phyloP scores from a whole-genome alignment of 2,797 vertebrate species.

The Pseudochaenichthys georgianus region DNA sequence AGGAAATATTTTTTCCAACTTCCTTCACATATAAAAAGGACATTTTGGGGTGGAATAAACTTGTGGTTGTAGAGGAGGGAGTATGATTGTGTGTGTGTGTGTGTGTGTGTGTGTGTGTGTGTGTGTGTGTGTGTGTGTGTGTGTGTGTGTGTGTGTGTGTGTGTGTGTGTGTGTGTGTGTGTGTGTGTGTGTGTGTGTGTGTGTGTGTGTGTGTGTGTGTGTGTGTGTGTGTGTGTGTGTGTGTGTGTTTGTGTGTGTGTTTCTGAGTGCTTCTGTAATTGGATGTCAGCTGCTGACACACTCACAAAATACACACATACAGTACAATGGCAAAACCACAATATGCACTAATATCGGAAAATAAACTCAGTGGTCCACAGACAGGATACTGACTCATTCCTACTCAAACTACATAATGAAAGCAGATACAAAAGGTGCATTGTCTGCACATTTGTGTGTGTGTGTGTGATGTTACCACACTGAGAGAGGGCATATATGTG shows the following conservation, averaged over 20 bases:
- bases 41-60: slow-evolving; percentile 42
- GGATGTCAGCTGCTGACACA: slow-evolving; percentile 18
- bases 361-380: slow-evolving; percentile 53
- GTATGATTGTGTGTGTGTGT: slow-evolving; percentile 2
- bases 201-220: slow-evolving; percentile 2
- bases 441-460: slow-evolving; percentile 42
- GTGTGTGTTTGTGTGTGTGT: too few relatives aligned
- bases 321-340: slow-evolving; percentile 21
- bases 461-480: slow-evolving; percentile 19
- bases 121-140: too few relatives aligned
- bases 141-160: too few relatives aligned
- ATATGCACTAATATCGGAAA: slow-evolving; percentile 47
- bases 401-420: slow-evolving; percentile 44
- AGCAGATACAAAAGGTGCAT: slow-evolving; percentile 54
- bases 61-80: background rate
- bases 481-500: background rate
- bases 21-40: slow-evolving; percentile 50
- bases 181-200: background rate
- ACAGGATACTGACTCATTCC: slow-evolving; percentile 70
- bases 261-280: slow-evolving; percentile 8
- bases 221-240: background rate
- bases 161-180: too few relatives aligned
- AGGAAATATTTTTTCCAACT: slow-evolving; percentile 52
- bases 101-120: background rate
- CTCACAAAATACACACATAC: slow-evolving; percentile 24